Percentiles rank a stretch among this genome's conserved stretches.
phyloP scores from a whole-genome alignment of 2,888 invertebrate genomes.

The Mimumesa dahlbomi region DNA sequence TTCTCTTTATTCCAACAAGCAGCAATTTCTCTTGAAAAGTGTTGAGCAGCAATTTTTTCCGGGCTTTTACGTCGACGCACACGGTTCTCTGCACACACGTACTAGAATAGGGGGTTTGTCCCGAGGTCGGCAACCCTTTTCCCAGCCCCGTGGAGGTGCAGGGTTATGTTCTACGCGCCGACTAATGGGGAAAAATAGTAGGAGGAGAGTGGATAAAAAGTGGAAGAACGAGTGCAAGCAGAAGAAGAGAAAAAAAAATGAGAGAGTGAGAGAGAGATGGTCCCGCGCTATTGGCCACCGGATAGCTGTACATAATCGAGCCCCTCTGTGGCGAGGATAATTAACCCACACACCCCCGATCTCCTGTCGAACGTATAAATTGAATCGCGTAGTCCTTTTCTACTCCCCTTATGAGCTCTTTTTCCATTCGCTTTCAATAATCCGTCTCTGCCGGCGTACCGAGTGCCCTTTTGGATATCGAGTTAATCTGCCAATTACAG shows the following conservation, averaged over 20 bases:
- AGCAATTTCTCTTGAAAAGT: conserved; percentile 49
- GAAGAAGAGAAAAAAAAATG: not conserved
- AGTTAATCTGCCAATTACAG: conserved; percentile 41
- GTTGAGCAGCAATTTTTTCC: conserved; percentile 52
- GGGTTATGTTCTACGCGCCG: conserved; percentile 51
- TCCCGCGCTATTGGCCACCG: conserved; percentile 50
- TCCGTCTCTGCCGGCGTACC: conserved; percentile 33
- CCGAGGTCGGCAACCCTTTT: conserved; percentile 66
- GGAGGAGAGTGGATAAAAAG: conserved; percentile 21
- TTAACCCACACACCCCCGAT: conserved; percentile 46
- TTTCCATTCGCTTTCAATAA: conserved; percentile 29
- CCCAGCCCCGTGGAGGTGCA: conserved; percentile 38
- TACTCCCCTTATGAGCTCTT: not conserved
- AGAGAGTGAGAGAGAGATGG: conserved; percentile 21
- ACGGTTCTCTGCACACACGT: conserved; percentile 36
- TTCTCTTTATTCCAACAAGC: conserved; percentile 49
- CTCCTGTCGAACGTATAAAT: conserved; percentile 49
- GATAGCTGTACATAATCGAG: conserved; percentile 57
- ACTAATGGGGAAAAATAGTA: conserved; percentile 57
- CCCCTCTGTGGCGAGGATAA: conserved; percentile 56
- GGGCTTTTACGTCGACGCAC: conserved; percentile 50
- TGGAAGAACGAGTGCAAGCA: not conserved
- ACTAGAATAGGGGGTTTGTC: conserved; percentile 44
- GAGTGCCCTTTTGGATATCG: conserved; percentile 29
- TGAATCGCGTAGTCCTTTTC: conserved; percentile 46